A percentile compares a stretch with the other conserved stretches of the same genome.
Conservation (phyloP, 2,888 invertebrate genomes). For the Hirtodrosophila trivittata region DNA sequence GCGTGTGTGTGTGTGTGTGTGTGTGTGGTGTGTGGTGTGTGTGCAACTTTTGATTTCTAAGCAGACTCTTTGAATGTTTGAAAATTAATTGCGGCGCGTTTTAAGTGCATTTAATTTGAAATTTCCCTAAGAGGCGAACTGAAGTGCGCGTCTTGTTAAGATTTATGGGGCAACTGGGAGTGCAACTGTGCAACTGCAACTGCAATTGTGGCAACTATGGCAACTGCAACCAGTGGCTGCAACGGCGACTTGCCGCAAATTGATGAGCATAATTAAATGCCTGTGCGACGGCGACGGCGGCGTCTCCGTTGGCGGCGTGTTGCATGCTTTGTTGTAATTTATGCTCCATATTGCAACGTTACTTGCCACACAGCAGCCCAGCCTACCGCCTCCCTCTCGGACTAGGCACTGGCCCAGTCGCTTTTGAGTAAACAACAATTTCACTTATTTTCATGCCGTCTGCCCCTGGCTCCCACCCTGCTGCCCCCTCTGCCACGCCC, state of each 20-base stretch:
- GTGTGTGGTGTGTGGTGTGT: conserved; percentile 18
- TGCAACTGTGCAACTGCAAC: conserved; percentile 16
- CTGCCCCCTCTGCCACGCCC: conserved; percentile 11
- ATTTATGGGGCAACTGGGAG: conserved; percentile 50
- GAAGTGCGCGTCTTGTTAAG: conserved; percentile 49
- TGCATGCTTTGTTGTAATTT: conserved; percentile 78
- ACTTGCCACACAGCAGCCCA: not conserved
- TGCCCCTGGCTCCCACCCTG: conserved; percentile 40
- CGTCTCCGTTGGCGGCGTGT: conserved; percentile 41
- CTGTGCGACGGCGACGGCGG: conserved; percentile 46
- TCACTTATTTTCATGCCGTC: conserved; percentile 78
- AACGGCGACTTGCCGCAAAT: conserved; percentile 56
- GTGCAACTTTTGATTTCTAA: conserved; percentile 56
- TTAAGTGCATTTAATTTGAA: conserved; percentile 72
- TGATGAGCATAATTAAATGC: conserved; percentile 78
- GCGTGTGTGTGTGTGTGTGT: conserved; percentile 27
- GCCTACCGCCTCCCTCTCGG: not conserved
- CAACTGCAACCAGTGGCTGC: not conserved
- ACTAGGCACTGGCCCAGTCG: conserved; percentile 46
- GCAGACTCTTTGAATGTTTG: conserved; percentile 27
- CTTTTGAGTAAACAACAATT: conserved; percentile 75
- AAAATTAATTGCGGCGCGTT: conserved; percentile 63
- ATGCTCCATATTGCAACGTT: conserved; percentile 66
- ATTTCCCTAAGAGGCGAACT: conserved; percentile 46
- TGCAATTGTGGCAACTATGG: not conserved